Base-by-base conservation (phyloP, 2,888 invertebrate species). In the Heteromurus nitidus region DNA sequence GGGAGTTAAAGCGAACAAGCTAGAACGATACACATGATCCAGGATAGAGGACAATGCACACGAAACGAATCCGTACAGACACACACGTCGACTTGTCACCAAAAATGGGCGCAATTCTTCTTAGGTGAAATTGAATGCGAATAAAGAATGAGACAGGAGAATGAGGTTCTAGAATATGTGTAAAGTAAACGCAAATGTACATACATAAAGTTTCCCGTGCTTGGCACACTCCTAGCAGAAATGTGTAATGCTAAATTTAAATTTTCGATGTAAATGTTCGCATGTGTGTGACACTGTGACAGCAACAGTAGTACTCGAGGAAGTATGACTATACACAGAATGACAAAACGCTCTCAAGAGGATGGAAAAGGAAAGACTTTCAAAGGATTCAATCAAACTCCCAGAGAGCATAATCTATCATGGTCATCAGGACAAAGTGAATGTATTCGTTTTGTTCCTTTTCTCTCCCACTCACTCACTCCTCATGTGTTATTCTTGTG, bases 331-430 rank as follows among this genome's bases (percentile, higher is more conserved):
- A 5, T 5, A 18, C 50, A 50, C 50, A 50, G 5, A 13, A 13
- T n/a, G 13, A n/a, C 36, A 67, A 67, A 75, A 67, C 28, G 67
- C 20, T 75, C 75, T 67, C 67, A 22, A 20, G 55, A 75, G 75
- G 75, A 47, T 20, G 18, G 67, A 22, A 24, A 7, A 24, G 24
- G 7, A 22, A 26, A 24, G n/a, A 31, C 30, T 22, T 31, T 44
- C 74, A 75, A 75, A 65, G 74, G 65, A 67, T 75, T 75, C 67
- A 75, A 75, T 75, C 75, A 75, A 62, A 20, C 75, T 75, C 67
- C 67, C 75, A 67, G 58, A 2, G 75, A 75, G 67, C 65, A 75
- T 64, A 75, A 75, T 75, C 75, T 67, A 75, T 75, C 75, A 58
- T 28, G 67, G 67, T 68, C 67, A 75, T 67, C 75, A 67, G 62